Evolutionary conservation across 2,888 invertebrate genomes (phyloP).

Genomic region (Tineola bisselliella): DNA sequence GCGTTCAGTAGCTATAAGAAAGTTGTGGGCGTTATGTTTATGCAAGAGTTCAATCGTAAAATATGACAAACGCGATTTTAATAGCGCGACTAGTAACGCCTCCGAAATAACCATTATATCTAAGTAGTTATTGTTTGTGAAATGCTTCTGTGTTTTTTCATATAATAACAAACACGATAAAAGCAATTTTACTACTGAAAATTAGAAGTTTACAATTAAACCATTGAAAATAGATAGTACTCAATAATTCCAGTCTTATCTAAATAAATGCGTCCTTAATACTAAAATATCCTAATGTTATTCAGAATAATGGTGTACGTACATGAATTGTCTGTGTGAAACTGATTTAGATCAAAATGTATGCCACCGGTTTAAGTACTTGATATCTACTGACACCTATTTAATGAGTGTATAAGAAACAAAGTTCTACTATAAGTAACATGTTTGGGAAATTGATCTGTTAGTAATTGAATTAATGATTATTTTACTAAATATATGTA

Average conservation of each 20-base stretch:
- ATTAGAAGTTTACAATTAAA: too few species aligned
- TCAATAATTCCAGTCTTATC: neutral
- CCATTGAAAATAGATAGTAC: too few species aligned
- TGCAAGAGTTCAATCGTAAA: neutral
- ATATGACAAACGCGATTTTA: conserved; percentile 6
- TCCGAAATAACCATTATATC: neutral
- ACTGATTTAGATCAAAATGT: conserved; percentile 30
- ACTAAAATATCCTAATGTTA: neutral
- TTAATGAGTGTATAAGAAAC: neutral
- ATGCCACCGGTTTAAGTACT: conserved; percentile 22
- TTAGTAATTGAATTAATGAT: too few species aligned
- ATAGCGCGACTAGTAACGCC: neutral
- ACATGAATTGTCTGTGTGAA: neutral
- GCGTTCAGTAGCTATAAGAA: neutral
- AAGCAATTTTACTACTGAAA: too few species aligned
- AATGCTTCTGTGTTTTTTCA: neutral
- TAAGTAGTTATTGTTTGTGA: neutral
- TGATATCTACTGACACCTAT: neutral
- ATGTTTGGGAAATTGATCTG: too few species aligned
- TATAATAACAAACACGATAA: too few species aligned
- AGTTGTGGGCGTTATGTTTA: conserved; percentile 1
- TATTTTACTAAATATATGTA: too few species aligned
- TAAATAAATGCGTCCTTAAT: neutral
- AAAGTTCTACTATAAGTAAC: too few species aligned
- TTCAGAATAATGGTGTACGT: neutral